phyloP scores from a whole-genome alignment of 1,140 invertebrate genomes.

The Zaprionus inermis region DNA sequence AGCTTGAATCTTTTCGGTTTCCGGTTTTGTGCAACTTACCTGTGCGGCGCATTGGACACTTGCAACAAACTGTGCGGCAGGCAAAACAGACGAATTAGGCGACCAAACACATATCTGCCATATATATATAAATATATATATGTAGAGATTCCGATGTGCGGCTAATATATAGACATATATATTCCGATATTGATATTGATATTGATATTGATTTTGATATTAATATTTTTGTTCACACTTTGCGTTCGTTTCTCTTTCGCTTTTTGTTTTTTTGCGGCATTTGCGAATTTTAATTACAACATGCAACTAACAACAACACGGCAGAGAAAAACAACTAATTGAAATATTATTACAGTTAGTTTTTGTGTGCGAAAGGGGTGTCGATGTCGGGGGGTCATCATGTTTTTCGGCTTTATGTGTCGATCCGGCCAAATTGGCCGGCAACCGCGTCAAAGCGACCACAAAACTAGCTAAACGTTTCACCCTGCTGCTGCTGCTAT shows the following conservation, averaged over 20 bases:
- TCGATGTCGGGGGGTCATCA: not conserved
- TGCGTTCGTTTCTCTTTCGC: not conserved
- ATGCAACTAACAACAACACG: not conserved
- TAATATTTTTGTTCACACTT: not conserved
- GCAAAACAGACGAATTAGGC: not conserved
- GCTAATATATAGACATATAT: not conserved
- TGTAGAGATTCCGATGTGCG: not conserved
- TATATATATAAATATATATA: not conserved
- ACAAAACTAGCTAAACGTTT: conserved; percentile 71
- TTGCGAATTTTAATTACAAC: conserved; percentile 5
- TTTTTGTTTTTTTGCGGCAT: not conserved
- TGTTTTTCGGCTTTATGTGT: conserved; percentile 1
- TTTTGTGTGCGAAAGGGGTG: not conserved
- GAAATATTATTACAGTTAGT: conserved; percentile 3
- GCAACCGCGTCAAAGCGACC: conserved; percentile 74
- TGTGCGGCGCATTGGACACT: conserved; percentile 5
- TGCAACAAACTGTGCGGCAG: not conserved
- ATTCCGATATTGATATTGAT: not conserved
- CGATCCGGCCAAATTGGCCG: conserved; percentile 59
- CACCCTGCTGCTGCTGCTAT: not conserved
- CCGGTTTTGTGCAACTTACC: not conserved
- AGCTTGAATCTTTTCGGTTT: not conserved
- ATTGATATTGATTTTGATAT: not conserved
- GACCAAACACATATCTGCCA: not conserved
- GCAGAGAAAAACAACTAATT: not conserved